Conservation (phyloP, 2,113 vertebrate species). For the Triplophysa siluroides region DNA sequence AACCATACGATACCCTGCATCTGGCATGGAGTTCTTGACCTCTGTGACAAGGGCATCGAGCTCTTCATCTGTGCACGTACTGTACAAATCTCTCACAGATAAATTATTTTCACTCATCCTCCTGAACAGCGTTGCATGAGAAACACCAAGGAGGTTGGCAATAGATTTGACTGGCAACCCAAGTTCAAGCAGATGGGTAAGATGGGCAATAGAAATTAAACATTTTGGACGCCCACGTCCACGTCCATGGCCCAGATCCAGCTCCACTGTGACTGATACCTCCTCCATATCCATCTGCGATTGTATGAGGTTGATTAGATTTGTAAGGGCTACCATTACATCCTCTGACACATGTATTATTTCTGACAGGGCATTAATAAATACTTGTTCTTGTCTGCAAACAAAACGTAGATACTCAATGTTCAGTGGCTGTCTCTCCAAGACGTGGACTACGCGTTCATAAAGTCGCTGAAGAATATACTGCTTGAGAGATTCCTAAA, state of each 20-base stretch:
- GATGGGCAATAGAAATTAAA: neutral
- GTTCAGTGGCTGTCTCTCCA: constrained; percentile 1
- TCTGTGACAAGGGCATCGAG: constrained; percentile 35
- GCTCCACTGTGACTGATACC: neutral
- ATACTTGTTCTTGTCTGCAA: constrained; percentile 12
- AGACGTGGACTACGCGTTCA: neutral
- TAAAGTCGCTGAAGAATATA: too few relatives aligned
- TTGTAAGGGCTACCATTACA: constrained; percentile 9
- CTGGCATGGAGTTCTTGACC: constrained; percentile 68
- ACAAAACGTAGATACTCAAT: neutral
- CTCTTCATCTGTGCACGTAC: constrained; percentile 4
- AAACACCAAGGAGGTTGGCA: neutral
- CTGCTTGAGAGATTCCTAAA: neutral
- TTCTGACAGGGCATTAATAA: constrained; percentile 4
- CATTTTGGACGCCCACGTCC: constrained; percentile 2
- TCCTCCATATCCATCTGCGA: neutral
- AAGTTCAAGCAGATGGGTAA: neutral
- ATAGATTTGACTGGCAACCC: neutral
- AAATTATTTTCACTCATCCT: neutral
- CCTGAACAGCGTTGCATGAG: neutral
- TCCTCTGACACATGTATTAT: neutral
- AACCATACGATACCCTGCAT: neutral
- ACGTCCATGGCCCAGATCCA: constrained; percentile 5
- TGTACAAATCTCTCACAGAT: too few relatives aligned
- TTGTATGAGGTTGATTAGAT: neutral